Evolutionary conservation across 2,797 vertebrate species (phyloP).

Genomic region (Phalloptychus januarius): DNA sequence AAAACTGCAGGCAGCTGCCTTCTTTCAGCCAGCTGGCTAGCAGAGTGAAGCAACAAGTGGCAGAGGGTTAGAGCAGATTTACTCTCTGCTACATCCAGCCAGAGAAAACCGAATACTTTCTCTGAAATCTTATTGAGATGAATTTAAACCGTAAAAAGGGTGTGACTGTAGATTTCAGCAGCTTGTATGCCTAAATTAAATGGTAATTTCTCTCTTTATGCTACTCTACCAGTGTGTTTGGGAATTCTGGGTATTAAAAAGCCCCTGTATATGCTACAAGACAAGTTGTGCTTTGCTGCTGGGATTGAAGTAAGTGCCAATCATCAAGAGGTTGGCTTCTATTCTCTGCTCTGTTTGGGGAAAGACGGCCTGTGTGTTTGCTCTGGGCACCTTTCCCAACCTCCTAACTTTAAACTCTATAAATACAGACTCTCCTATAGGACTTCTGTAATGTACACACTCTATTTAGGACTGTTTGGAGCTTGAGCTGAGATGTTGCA

Average conservation of each 20-base stretch:
- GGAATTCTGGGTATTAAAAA: conserved; percentile 41
- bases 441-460: conserved; percentile 46
- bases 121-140: neutral
- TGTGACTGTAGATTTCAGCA: neutral
- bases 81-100: neutral
- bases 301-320: conserved; percentile 30
- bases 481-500: conserved; percentile 51
- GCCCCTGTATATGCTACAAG: conserved; percentile 43
- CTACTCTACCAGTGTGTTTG: conserved; percentile 3
- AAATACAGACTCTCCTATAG: conserved; percentile 50
- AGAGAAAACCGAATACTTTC: neutral
- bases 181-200: neutral
- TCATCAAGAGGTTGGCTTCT: conserved; percentile 22
- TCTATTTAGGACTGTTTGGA: conserved; percentile 48
- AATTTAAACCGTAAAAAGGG: neutral
- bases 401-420: conserved; percentile 35
- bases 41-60: neutral
- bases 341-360: conserved; percentile 31
- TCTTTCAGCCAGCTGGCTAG: neutral
- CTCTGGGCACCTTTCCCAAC: conserved; percentile 20
- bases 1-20: neutral
- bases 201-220: neutral
- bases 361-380: conserved; percentile 28
- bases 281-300: conserved; percentile 43
- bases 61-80: neutral